phyloP scores from a whole-genome alignment of 2,888 invertebrate species.

The Polyommatus iphigenia region DNA sequence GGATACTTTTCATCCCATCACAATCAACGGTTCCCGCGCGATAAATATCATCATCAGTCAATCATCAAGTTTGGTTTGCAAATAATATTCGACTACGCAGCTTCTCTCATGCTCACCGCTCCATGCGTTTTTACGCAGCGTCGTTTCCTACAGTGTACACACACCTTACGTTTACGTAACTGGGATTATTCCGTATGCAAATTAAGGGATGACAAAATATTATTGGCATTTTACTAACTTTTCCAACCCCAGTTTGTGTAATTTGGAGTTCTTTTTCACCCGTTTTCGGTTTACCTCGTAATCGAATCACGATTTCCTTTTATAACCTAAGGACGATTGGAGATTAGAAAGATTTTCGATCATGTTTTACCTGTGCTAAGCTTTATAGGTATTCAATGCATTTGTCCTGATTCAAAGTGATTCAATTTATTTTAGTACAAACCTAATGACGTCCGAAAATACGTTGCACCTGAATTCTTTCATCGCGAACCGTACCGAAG shows the following conservation, averaged over 20 bases:
- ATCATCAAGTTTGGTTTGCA: too few relatives aligned
- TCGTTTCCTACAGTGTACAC: neutral
- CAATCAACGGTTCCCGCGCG: too few relatives aligned
- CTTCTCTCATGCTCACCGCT: too few relatives aligned
- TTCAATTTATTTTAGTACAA: too few relatives aligned
- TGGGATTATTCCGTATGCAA: neutral
- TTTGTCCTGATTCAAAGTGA: neutral
- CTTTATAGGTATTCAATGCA: neutral
- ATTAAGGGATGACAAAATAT: constrained; percentile 1
- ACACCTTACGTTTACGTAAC: neutral
- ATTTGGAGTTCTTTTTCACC: neutral
- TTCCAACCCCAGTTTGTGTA: neutral
- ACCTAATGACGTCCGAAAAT: too few relatives aligned
- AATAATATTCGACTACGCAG: too few relatives aligned
- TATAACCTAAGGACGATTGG: neutral
- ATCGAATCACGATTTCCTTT: neutral
- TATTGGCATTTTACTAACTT: neutral
- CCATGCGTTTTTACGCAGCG: neutral
- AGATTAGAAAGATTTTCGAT: neutral
- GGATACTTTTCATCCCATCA: too few relatives aligned
- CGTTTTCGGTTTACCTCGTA: neutral
- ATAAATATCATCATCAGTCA: too few relatives aligned
- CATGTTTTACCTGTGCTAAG: neutral
- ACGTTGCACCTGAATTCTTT: too few relatives aligned
- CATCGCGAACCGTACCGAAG: too few relatives aligned